These are phyloP conservation scores for Pyrrhia umbra DNA, from an alignment of 2,888 invertebrate genomes.

Conservation along the genomic window DNA sequence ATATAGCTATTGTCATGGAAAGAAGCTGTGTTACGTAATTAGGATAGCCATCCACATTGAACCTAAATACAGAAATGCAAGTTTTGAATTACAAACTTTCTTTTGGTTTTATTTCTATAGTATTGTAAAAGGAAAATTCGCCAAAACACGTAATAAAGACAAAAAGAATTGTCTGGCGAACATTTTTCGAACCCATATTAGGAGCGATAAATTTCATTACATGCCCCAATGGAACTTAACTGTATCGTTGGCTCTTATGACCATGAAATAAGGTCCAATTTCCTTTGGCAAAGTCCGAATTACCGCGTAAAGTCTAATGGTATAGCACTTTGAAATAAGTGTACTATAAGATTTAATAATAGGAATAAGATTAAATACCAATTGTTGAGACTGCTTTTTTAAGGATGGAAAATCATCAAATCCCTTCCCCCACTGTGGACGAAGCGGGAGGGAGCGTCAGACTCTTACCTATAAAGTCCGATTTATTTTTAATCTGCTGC, in stretches of 20 bases:
- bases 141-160: constrained; percentile 8
- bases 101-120: not conserved
- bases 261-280: constrained; percentile 13
- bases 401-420: not conserved
- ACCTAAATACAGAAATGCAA: no score
- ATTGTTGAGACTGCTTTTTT: not conserved
- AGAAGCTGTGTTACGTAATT: no score
- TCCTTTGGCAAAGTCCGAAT: constrained; percentile 4
- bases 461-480: no score
- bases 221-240: not conserved
- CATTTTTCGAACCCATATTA: constrained; percentile 21
- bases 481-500: no score
- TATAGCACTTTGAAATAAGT: constrained; percentile 28
- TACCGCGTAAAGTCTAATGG: constrained; percentile 2
- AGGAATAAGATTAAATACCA: constrained; percentile 13
- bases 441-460: no score
- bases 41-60: no score
- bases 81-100: not conserved
- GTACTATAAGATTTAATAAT: constrained; percentile 24
- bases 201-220: constrained; percentile 25
- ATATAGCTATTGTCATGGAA: no score
- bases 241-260: not conserved
- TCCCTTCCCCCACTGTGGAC: no score
- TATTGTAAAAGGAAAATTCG: not conserved
- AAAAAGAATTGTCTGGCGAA: constrained; percentile 15